phyloP scores from a whole-genome alignment of 2,888 invertebrate species.

The Lymantria dispar region DNA sequence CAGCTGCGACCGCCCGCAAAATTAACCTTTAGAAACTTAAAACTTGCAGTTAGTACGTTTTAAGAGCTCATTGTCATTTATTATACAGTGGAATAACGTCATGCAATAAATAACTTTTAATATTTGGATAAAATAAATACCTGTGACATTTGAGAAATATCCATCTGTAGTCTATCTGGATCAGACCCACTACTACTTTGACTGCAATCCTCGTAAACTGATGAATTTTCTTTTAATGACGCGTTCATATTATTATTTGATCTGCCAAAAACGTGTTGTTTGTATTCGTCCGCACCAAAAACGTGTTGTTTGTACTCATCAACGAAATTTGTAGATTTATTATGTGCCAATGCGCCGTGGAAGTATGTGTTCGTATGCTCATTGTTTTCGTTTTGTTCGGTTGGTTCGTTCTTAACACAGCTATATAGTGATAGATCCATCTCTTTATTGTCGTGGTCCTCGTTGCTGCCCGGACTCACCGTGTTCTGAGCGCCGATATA shows the following conservation, averaged over 20 bases:
- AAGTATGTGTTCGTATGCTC: constrained; percentile 51
- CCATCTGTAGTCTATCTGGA: constrained; percentile 88
- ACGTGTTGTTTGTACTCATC: constrained; percentile 69
- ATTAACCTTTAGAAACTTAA: no score
- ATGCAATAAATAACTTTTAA: no score
- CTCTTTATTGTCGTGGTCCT: constrained; percentile 72
- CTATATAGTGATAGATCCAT: constrained; percentile 76
- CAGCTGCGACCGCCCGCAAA: no score
- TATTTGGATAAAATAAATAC: constrained; percentile 40
- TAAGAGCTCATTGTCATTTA: no score
- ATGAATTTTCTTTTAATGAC: constrained; percentile 67
- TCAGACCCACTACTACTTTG: constrained; percentile 88
- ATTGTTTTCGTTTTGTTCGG: constrained; percentile 39
- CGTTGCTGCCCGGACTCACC: constrained; percentile 60
- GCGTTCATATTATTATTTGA: constrained; percentile 51
- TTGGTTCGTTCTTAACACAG: constrained; percentile 63
- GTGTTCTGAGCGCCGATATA: constrained; percentile 56
- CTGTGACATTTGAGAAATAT: constrained; percentile 83
- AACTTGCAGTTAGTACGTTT: no score
- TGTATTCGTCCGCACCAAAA: constrained; percentile 54
- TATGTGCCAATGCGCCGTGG: constrained; percentile 48
- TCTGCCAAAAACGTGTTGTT: constrained; percentile 56
- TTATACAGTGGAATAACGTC: no score
- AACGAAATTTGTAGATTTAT: constrained; percentile 50
- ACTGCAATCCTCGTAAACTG: constrained; percentile 82